Percentiles rank a stretch among this genome's conserved stretches.
Evolutionary conservation across 1,140 invertebrate species (phyloP).

Genomic region (Rhynchophorus ferrugineus): DNA sequence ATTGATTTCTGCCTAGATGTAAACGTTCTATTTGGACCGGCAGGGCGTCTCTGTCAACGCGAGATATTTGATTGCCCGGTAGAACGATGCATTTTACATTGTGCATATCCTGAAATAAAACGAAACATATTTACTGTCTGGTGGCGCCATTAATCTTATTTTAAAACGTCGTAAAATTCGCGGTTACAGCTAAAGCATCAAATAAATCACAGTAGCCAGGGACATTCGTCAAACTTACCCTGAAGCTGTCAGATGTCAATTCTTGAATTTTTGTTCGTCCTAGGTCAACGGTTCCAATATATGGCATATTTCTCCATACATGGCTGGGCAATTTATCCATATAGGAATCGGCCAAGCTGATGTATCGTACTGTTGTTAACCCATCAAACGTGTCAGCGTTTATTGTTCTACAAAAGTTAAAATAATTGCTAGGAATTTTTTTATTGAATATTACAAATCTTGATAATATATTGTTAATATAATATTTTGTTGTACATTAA

Average conservation of each 20-base stretch:
- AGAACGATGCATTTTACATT: slow-evolving; percentile 60
- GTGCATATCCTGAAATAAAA: slow-evolving; percentile 53
- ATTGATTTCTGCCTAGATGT: slow-evolving; percentile 63
- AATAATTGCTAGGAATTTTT: too few relatives aligned
- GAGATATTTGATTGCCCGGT: slow-evolving; percentile 57
- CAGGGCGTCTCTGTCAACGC: slow-evolving; percentile 34
- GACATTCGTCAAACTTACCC: slow-evolving; percentile 43
- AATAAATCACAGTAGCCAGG: too few relatives aligned
- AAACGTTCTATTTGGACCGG: slow-evolving; percentile 55
- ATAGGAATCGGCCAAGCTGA: slow-evolving; percentile 67
- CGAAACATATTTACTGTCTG: not conserved
- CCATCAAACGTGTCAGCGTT: slow-evolving; percentile 63
- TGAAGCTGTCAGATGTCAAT: slow-evolving; percentile 54
- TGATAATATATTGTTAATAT: too few relatives aligned
- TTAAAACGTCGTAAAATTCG: too few relatives aligned
- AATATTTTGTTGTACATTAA: too few relatives aligned
- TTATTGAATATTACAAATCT: too few relatives aligned
- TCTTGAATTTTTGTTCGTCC: slow-evolving; percentile 60
- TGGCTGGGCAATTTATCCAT: slow-evolving; percentile 61
- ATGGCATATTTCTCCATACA: slow-evolving; percentile 60
- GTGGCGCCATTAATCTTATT: too few relatives aligned
- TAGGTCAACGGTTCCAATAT: slow-evolving; percentile 63
- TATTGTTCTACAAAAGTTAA: slow-evolving; percentile 35
- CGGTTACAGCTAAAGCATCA: too few relatives aligned
- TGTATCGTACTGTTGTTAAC: slow-evolving; percentile 57